Conservation (phyloP, 2,888 invertebrate genomes). For the Heliconius erato region DNA sequence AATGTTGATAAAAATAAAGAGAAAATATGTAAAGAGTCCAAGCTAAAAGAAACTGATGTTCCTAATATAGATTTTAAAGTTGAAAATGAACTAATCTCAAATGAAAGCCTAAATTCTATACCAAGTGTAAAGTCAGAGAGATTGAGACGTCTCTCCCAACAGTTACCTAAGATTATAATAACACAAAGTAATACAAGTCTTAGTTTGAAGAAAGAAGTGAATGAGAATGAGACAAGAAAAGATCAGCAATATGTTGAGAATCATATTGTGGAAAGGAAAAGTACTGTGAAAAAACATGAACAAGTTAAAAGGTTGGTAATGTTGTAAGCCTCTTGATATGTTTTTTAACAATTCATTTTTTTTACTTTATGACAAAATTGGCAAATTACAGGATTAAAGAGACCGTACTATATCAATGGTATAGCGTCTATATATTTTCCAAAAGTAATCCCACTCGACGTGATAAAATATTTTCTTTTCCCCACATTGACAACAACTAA, state of each 20-base stretch:
- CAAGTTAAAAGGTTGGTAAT: constrained; percentile 44
- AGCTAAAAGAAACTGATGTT: not conserved
- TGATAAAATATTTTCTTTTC: not conserved
- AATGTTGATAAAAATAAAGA: constrained; percentile 35
- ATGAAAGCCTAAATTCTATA: constrained; percentile 64
- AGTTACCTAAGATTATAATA: constrained; percentile 78
- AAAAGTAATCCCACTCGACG: not conserved
- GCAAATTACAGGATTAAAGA: not conserved
- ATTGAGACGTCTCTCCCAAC: constrained; percentile 72
- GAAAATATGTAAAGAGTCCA: constrained; percentile 11
- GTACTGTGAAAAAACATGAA: constrained; percentile 48
- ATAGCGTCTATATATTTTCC: too few species aligned
- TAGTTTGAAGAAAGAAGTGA: constrained; percentile 55
- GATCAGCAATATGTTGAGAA: constrained; percentile 27
- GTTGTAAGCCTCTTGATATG: not conserved
- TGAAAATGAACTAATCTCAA: constrained; percentile 57
- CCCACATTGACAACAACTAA: not conserved
- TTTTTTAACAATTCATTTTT: too few species aligned
- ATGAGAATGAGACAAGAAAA: constrained; percentile 4
- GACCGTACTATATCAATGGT: too few species aligned
- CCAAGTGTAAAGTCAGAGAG: constrained; percentile 69
- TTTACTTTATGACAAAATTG: too few species aligned
- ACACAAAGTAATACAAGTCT: constrained; percentile 75
- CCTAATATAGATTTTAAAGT: constrained; percentile 37
- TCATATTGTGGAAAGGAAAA: constrained; percentile 43